phyloP scores from a whole-genome alignment of 2,113 vertebrate species.

The Heterocephalus glaber region DNA sequence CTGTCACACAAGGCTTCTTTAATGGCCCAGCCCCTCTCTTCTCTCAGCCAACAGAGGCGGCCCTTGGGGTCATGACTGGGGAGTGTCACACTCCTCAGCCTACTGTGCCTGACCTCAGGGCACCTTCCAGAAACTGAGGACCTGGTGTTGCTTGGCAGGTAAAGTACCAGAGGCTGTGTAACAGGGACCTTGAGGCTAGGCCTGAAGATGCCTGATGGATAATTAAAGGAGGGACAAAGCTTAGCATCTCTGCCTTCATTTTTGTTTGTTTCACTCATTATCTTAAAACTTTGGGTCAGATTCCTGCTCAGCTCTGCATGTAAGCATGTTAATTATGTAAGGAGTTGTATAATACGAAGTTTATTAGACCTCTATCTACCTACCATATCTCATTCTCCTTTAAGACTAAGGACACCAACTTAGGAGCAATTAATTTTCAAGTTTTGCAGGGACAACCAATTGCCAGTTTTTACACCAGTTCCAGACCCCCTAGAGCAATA shows the following conservation, averaged over 20 bases:
- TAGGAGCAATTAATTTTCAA: background rate
- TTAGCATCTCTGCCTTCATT: background rate
- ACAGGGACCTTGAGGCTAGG: background rate
- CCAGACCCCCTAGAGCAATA: background rate
- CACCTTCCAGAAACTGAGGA: slow-evolving; percentile 26
- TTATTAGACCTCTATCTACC: background rate
- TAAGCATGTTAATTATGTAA: background rate
- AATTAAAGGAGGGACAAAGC: background rate
- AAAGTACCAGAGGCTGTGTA: background rate
- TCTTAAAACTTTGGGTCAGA: background rate
- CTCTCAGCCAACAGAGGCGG: background rate
- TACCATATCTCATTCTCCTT: background rate
- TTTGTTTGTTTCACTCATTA: background rate
- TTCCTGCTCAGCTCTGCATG: background rate
- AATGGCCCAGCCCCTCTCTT: background rate
- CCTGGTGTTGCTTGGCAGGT: background rate
- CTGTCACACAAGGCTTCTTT: background rate
- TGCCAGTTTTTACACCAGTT: background rate
- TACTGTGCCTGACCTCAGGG: background rate
- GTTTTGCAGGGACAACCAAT: background rate
- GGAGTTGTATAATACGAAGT: background rate
- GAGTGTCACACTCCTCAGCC: background rate
- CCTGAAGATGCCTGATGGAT: background rate
- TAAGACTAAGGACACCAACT: background rate
- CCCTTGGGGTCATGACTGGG: background rate